phyloP scores from a whole-genome alignment of 2,797 vertebrate species.

The Prionace glauca region DNA sequence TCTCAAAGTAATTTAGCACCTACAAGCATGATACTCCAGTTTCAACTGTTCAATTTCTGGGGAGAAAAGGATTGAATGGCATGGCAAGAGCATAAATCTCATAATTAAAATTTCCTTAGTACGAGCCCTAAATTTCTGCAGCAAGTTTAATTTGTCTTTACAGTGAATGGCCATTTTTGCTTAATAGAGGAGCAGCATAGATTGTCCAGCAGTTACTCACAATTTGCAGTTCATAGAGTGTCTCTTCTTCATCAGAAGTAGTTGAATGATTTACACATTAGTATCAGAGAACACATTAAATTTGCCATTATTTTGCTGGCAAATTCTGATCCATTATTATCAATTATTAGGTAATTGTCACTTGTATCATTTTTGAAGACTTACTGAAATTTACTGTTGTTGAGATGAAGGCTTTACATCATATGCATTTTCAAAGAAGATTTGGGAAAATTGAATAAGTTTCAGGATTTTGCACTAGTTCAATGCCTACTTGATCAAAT shows the following conservation, averaged over 20 bases:
- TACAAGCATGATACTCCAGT: not conserved
- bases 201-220: not conserved
- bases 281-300: not conserved
- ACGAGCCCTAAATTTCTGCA: not conserved
- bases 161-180: not conserved
- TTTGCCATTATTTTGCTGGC: not conserved
- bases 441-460: not conserved
- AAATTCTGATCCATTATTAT: not conserved
- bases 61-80: not conserved
- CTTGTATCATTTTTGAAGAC: not conserved
- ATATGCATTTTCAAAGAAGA: not conserved
- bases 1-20: not conserved
- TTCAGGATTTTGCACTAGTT: not conserved
- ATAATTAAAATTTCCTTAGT: not conserved
- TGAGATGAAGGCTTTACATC: not conserved
- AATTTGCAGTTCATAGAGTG: not conserved
- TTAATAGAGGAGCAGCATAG: not conserved
- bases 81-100: not conserved
- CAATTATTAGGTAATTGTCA: not conserved
- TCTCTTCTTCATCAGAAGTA: not conserved
- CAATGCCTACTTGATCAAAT: slow-evolving; percentile 14
- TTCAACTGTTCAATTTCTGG: not conserved
- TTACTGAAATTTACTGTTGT: not conserved
- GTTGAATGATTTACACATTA: not conserved
- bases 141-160: not conserved